phyloP scores from a whole-genome alignment of 2,888 invertebrate species.

The Diarsia mendica region DNA sequence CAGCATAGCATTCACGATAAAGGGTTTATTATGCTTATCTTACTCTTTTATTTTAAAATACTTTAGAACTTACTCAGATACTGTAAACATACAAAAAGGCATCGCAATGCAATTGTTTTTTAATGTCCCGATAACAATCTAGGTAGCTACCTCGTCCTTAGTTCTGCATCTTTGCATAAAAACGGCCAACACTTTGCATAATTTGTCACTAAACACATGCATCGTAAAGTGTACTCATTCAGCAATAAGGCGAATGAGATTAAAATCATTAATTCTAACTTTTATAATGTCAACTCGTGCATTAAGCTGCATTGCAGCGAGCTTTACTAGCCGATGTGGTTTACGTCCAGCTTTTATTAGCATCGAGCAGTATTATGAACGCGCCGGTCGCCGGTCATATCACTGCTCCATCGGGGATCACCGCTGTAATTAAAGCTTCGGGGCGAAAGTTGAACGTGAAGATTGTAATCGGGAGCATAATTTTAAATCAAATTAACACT shows the following conservation, averaged over 20 bases:
- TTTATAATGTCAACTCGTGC: constrained; percentile 78
- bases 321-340: constrained; percentile 72
- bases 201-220: constrained; percentile 76
- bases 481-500: constrained; percentile 91
- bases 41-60: constrained; percentile 52
- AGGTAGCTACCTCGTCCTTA: constrained; percentile 54
- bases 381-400: constrained; percentile 72
- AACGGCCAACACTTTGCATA: constrained; percentile 74
- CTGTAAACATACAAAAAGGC: constrained; percentile 50
- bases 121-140: constrained; percentile 61
- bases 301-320: constrained; percentile 79
- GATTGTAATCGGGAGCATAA: constrained; percentile 88
- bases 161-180: constrained; percentile 61
- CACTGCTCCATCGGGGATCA: constrained; percentile 83
- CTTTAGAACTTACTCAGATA: constrained; percentile 46
- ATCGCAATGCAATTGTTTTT: constrained; percentile 65
- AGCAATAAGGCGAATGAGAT: constrained; percentile 74
- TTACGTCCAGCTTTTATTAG: constrained; percentile 75
- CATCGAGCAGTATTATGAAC: constrained; percentile 70
- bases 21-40: constrained; percentile 47
- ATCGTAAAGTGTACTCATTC: constrained; percentile 70
- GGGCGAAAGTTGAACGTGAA: constrained; percentile 87
- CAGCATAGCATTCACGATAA: constrained; percentile 49
- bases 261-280: constrained; percentile 77
- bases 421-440: constrained; percentile 86